Evolutionary conservation across 2,888 invertebrate species (phyloP), one percentile per base, ranked within the genome.

Genomic region (Plemyria rubiginata): DNA sequence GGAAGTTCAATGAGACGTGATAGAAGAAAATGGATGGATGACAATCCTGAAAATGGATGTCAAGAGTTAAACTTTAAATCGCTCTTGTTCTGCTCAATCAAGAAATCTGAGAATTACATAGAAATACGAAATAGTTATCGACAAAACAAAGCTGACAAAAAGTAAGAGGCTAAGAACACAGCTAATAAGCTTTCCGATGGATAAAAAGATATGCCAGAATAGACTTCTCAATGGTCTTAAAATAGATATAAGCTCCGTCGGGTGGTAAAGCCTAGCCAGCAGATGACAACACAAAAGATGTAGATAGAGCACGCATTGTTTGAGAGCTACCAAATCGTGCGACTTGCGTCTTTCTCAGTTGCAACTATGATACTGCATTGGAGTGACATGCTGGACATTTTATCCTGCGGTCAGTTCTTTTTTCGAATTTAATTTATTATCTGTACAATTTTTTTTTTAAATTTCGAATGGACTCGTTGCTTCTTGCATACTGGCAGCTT

Each of bases 351-450:
- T 74, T 66, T 69, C 75, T 88, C 90, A 92, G 92, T 92, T 83
- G 83, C 81, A 85, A 86, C 79, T 79, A 89, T 89, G 90, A 82
- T 88, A 85, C 85, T 91, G 88, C 86, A 88, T 86, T 90, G 90
- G 87, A 86, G 87, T 82, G 92, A 92, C 91, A 90, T 90, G 89
- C 81, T 91, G 74, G 89, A 89, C 75, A 89, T 89, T 80, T 82
- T 91, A 73, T 79, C 81, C 70, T 90, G 90, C 79, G 92, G 92
- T 91, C 86, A 86, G 89, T 90, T 82, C 73, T 76, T 76, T 79
- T 79, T 63, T 53, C 28, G 4, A 58, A 54, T 50, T 54, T 54
- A 4, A 15, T 38, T 16, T 46, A n/a, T 45, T 38, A 13, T 54
- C 4, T 12, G 4, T 28, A 43, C 1, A n/a, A n/a, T 22, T 2